Base-by-base conservation (phyloP, 2,797 vertebrate species). In the Sparidentex hasta region DNA sequence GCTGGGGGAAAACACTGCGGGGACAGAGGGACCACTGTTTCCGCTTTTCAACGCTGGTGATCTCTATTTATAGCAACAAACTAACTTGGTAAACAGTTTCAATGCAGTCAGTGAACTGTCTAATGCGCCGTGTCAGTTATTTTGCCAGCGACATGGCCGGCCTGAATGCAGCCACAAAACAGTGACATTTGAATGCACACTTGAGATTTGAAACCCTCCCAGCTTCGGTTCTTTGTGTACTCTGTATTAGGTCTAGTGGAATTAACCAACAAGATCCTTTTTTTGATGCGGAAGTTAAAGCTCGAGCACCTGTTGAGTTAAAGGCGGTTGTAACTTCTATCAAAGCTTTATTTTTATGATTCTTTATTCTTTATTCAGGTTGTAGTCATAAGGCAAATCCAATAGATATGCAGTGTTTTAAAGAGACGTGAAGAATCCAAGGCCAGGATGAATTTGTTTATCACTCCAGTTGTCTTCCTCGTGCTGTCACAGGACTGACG, bases 21-120 rank as follows among this genome's bases (percentile, higher is more conserved):
- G 81, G 73, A 93, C 88, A 91, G 74, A 88, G 73, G 46, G 76
- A 67, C 87, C 58, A 76, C 79, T 92, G 88, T 90, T 89, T 75
- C 74, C 29, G 47, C 72, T 69, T 81, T 84, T 88, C 78, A 80
- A 12, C 51, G 0, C 84, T 72, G 87, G 61, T 82, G 80, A 82
- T 50, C 78, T 51, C 82, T 85, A 83, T 88, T 90, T 79, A 91
- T 84, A 81, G 82, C 56, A 29, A 77, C 80, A 88, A 89, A 89
- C 71, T 70, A 81, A 91, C 81, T 84, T 65, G 21, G 75, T 77
- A 86, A 91, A 88, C 73, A 38, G 29, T 76, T 85, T 85, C 65
- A 87, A 70, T 85, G 78, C 64, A 84, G 77, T 73, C 78, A 78
- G 75, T 88, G 79, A 90, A 83, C 80, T 83, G 33, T 44, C 71